These are phyloP conservation scores for Varanus komodoensis DNA, from an alignment of 2,113 vertebrate species.

Conservation along the genomic window DNA sequence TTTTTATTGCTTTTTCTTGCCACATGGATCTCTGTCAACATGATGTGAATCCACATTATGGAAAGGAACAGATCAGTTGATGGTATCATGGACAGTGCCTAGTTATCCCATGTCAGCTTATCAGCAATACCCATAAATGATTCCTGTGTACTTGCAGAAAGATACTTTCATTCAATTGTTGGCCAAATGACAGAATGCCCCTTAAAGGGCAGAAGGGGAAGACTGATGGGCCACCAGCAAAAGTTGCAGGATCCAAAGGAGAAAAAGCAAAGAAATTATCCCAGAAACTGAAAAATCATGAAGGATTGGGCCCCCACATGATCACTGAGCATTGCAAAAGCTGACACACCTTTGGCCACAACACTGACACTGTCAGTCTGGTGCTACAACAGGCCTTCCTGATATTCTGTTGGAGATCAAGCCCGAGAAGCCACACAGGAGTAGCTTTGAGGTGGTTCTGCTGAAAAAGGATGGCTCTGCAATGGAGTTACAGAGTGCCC, in stretches of 20 bases:
- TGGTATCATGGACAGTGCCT: not conserved
- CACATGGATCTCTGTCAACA: not conserved
- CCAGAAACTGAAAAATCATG: not conserved
- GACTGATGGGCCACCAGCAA: conserved; percentile 10
- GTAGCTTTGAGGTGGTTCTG: conserved; percentile 92
- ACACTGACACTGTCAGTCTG: conserved; percentile 83
- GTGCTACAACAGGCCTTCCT: conserved; percentile 80
- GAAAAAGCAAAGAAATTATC: not conserved
- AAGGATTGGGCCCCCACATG: conserved; percentile 65
- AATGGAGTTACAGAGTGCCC: conserved; percentile 87
- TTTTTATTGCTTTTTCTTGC: not conserved
- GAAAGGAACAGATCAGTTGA: too few relatives aligned
- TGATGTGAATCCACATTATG: not conserved
- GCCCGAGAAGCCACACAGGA: conserved; percentile 85
- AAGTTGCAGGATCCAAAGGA: not conserved
- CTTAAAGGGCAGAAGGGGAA: conserved; percentile 72
- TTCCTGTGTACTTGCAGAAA: too few relatives aligned
- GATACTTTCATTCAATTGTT: too few relatives aligned
- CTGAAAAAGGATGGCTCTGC: conserved; percentile 82
- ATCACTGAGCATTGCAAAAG: conserved; percentile 93
- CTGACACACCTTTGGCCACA: conserved; percentile 92
- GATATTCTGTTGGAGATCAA: conserved; percentile 85
- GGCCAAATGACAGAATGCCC: conserved; percentile 59
- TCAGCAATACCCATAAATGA: too few relatives aligned
- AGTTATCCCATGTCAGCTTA: not conserved